Evolutionary conservation across 2,113 vertebrate species (phyloP).

Genomic region (Brachionichthys hirsutus): DNA sequence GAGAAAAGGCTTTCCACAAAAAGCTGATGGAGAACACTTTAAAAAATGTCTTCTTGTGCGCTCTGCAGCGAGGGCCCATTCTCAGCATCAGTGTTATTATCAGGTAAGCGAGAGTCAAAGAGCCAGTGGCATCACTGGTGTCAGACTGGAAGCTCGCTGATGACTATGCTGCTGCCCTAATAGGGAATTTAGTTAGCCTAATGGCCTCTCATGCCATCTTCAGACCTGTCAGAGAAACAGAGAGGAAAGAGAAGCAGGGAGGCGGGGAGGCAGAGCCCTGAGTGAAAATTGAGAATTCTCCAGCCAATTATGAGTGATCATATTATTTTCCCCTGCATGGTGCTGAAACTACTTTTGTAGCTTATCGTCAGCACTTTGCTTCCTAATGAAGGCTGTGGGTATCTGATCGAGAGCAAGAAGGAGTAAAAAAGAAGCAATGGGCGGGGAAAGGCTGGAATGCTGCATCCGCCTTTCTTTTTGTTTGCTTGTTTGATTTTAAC

Average conservation of each 20-base stretch:
- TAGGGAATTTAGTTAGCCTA: slow-evolving; percentile 73
- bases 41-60: slow-evolving; percentile 6
- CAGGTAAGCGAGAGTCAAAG: slow-evolving; percentile 46
- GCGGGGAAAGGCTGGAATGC: slow-evolving; percentile 4
- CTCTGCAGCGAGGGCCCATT: slow-evolving; percentile 27
- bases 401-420: slow-evolving; percentile 35
- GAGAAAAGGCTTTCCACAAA: slow-evolving; percentile 24
- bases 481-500: not conserved
- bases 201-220: slow-evolving; percentile 68
- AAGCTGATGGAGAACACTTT: slow-evolving; percentile 9
- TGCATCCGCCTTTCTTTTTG: slow-evolving; percentile 1
- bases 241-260: slow-evolving; percentile 7
- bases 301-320: slow-evolving; percentile 66
- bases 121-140: slow-evolving; percentile 36
- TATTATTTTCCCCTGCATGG: slow-evolving; percentile 50
- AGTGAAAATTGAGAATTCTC: slow-evolving; percentile 56
- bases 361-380: slow-evolving; percentile 63
- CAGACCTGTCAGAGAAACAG: slow-evolving; percentile 45
- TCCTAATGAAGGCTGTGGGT: slow-evolving; percentile 61
- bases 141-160: slow-evolving; percentile 65
- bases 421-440: slow-evolving; percentile 6
- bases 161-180: slow-evolving; percentile 61
- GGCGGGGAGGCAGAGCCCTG: not conserved
- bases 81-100: slow-evolving; percentile 31
- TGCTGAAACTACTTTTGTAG: slow-evolving; percentile 51